Evolutionary conservation across 2,888 invertebrate species (phyloP), one percentile per base, ranked within the genome.

Genomic region (Conus canariensis): DNA sequence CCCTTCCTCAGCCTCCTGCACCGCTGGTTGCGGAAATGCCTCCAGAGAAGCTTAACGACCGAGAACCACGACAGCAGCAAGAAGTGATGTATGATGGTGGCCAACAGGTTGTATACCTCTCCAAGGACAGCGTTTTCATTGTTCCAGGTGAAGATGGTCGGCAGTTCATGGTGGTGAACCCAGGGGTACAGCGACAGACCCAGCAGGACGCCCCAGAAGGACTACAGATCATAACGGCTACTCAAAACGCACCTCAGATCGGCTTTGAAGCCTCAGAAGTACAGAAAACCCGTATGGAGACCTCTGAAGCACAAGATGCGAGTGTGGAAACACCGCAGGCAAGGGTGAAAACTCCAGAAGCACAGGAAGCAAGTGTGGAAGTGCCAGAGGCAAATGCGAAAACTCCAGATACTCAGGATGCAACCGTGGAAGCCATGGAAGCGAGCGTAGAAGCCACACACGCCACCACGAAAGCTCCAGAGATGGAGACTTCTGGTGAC

Each of bases 91-190:
- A 59, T 12, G 14, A 22, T 16, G 60, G 80, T 16, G 88, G 56
- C 25, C 70, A 85, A 25, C 85, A 85, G 59, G 10, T 89, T 10
- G 59, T 89, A 4, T 85, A 85, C 30, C 25, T 89, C 10, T 19
- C 85, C 70, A 85, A 85, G 64, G 85, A 83, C 59, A 19, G 70
- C 74, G 19, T 85, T 19, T 56, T 89, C n/a, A 59, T 89, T 6
- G 85, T 89, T 9, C 89, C 85, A 14, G 77, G 56, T 30, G 85
- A 70, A 12, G 59, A 77, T 10, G 82, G 64, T 16, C 19, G 22
- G 22, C 80, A 88, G 82, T n/a, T 64, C 88, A 25, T 80, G 25
- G 58, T 80, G 56, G n/a, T 56, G 56, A 19, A 16, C 25, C 86
- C 86, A 14, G 67, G 19, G 12, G 19, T 86, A 14, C 86, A 67